Evolutionary conservation across 2,797 vertebrate genomes (phyloP), one percentile per base, ranked within the genome.

Genomic region (Manis javanica): DNA sequence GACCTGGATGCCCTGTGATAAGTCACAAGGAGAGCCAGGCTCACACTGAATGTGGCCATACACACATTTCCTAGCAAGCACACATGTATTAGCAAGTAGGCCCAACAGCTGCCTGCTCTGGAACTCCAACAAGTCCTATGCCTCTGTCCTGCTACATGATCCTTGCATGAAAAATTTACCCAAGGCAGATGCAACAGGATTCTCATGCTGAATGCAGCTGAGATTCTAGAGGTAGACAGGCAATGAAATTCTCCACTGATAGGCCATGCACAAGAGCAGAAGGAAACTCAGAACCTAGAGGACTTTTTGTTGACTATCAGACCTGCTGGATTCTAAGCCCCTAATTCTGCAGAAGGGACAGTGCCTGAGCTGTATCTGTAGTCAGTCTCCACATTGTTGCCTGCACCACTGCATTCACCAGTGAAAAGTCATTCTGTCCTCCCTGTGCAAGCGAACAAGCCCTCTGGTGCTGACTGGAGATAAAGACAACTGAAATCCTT

Each of bases 401-500:
- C 59, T 74, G 81, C 18, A 16, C 8, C 39, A 12, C 7, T 3
- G 24, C n/a, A 26, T 34, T 21, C 74, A 10, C 49, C 79, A 57
- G 18, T n/a, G 72, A 93, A 34, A 91, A 81, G 31, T 11, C 93
- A n/a, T 18, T 42, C 39, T 8, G 39, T 4, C 6, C 3, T 23
- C 57, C 11, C 75, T 34, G 59, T 71, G 83, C 78, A 53, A 88
- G 93, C 23, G 59, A 91, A 11, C 7, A 42, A 61, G 18, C 68
- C 24, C 63, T n/a, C 51, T 2, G 21, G 16, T 8, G 21, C 74
- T 66, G 46, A 59, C 13, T 23, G 26, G n/a, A 14, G 9, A 29
- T 39, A 63, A 79, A 90, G 79, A 34, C 42, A 49, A 53, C 19
- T 2, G 37, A 64, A 51, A 63, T 8, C 31, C 24, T 26, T 37